Evolutionary conservation across 2,797 vertebrate genomes (phyloP).

Genomic region (Ceryle rudis): DNA sequence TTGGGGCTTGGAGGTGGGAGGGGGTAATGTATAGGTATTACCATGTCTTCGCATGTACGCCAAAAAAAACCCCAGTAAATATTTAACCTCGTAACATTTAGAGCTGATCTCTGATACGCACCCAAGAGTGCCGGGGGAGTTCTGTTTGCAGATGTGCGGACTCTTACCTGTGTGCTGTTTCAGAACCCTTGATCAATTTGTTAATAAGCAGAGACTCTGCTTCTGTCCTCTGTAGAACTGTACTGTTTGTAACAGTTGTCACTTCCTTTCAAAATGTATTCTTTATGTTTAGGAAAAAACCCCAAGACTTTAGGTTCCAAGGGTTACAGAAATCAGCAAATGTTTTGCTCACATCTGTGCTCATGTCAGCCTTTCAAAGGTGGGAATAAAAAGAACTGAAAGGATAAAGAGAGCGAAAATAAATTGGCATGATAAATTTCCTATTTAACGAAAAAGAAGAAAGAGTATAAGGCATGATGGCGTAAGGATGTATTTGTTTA

Average conservation of each 20-base stretch:
- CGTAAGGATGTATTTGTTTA: neutral
- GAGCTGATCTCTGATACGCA: neutral
- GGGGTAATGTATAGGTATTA: neutral
- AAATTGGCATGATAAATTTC: neutral
- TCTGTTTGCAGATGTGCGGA: neutral
- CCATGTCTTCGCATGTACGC: fast-evolving
- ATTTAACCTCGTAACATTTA: neutral
- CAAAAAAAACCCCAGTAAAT: fast-evolving
- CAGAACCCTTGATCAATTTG: neutral
- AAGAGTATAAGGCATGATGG: neutral
- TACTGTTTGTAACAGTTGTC: neutral
- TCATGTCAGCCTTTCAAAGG: neutral
- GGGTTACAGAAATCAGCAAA: neutral
- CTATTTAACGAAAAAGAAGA: neutral
- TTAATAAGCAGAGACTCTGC: neutral
- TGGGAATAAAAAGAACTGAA: neutral
- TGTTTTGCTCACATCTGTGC: neutral
- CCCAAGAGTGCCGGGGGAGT: fast-evolving
- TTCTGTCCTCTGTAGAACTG: neutral
- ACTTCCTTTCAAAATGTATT: neutral
- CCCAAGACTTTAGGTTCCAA: neutral
- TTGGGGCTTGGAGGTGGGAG: neutral
- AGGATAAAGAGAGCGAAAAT: neutral
- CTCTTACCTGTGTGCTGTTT: neutral
- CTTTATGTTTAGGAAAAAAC: neutral